These are phyloP conservation scores for Phyllostomus hastatus DNA, from an alignment of 2,113 vertebrate genomes.

Conservation along the genomic window DNA sequence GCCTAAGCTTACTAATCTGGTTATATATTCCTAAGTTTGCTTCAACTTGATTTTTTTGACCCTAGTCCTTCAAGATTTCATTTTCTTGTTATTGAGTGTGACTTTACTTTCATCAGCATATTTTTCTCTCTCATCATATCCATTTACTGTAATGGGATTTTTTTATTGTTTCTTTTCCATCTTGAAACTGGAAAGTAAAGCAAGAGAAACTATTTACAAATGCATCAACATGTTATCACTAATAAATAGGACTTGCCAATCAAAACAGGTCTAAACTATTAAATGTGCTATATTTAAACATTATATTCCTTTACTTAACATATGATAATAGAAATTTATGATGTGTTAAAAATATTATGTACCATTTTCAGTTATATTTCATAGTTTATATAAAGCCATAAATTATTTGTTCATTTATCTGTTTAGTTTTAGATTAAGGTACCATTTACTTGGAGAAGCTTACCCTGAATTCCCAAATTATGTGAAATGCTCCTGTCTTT, in stretches of 20 bases:
- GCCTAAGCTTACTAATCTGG: background rate
- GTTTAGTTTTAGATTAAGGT: slow-evolving; percentile 11
- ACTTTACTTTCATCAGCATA: background rate
- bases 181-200: slow-evolving; percentile 19
- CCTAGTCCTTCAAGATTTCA: background rate
- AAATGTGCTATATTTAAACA: background rate
- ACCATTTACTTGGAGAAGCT: background rate
- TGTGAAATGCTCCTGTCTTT: background rate
- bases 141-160: background rate
- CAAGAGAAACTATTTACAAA: background rate
- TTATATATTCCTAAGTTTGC: background rate
- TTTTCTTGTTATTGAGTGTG: background rate
- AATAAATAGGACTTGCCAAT: background rate
- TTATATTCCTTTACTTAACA: background rate
- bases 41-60: slow-evolving; percentile 28
- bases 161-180: background rate
- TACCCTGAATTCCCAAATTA: background rate
- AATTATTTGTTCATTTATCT: background rate
- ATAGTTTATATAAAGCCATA: background rate
- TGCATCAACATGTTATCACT: background rate
- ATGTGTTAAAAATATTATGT: background rate
- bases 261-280: background rate
- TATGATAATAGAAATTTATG: background rate
- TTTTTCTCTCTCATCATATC: background rate
- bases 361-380: background rate